Base-by-base conservation (phyloP, 2,888 invertebrate species). In the Pyrgus malvae region DNA sequence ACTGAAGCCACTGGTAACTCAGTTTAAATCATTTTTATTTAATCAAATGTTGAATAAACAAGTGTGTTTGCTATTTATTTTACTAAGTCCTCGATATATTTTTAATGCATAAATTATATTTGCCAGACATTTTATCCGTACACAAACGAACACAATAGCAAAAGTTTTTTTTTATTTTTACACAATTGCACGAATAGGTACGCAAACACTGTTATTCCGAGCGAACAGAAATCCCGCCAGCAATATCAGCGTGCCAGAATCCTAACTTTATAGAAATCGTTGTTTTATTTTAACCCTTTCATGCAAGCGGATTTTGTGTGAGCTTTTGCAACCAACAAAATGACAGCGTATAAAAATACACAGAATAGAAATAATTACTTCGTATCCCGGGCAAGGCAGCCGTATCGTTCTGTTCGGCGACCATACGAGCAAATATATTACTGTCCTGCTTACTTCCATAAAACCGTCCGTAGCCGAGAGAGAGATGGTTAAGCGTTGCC, bases 351-450 rank as follows among this genome's bases (percentile, higher is more conserved):
- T 86, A 84, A 89, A 88, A 89, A 89, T 85, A 89, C 83, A 88
- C 87, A 89, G 83, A 89, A 89, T 87, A 83, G 81, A 89, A 90
- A 90, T 90, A 90, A 91, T 91, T 91, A 90, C 87, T 86, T 80
- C 84, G 85, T 88, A 86, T 89, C 88, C 90, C 88, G 85, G 90
- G 87, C 83, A 83, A 83, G 81, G 81, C 84, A 79, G 76, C 74
- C 72, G 78, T 80, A 53, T 67, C 74, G 74, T 68, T 74, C 71
- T 60, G 58, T 64, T 67, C 60, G 66, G 73, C 67, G 61, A 21
- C 61, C 63, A 58, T 61, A 55, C 65, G 49, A 59, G 68, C 66
- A 74, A 74, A 79, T 70, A 67, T 79, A 79, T 71, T 68, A 56
- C 76, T 63, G 56, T 83, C 85, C 67, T 68, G 55, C 70, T 88